A percentile compares a stretch with the other conserved stretches of the same genome.
phyloP scores from a whole-genome alignment of 2,113 vertebrate species.

The Entelurus aequoreus region DNA sequence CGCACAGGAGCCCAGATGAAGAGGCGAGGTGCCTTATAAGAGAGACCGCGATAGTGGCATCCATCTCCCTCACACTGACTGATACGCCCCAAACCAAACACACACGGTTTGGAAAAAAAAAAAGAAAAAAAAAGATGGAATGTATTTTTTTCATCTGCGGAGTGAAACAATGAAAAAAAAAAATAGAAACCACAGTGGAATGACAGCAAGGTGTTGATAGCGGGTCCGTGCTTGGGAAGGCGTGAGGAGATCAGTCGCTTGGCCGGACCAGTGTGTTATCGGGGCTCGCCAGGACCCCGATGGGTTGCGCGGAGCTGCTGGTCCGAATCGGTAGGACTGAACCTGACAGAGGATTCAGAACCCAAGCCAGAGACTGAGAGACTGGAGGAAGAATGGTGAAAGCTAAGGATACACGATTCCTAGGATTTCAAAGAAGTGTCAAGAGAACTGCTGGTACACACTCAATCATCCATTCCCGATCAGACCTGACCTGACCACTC shows the following conservation, averaged over 20 bases:
- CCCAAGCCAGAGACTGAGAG: slow-evolving; percentile 40
- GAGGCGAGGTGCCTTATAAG: slow-evolving; percentile 54
- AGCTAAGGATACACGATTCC: slow-evolving; percentile 2
- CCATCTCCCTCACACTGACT: slow-evolving; percentile 65
- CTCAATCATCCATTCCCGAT: slow-evolving; percentile 25
- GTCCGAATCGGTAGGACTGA: slow-evolving; percentile 42
- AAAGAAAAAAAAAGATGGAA: slow-evolving; percentile 33
- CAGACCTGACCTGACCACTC: slow-evolving; percentile 18
- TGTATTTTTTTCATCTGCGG: slow-evolving; percentile 38
- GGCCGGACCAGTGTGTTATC: slow-evolving; percentile 64
- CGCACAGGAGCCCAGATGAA: slow-evolving; percentile 59
- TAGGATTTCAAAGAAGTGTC: slow-evolving; percentile 15
- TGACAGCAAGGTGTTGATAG: slow-evolving; percentile 48
- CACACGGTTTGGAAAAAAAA: slow-evolving; percentile 19
- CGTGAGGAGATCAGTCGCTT: slow-evolving; percentile 37
- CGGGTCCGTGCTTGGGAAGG: slow-evolving; percentile 47
- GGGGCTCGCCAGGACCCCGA: slow-evolving; percentile 57
- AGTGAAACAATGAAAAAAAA: slow-evolving; percentile 20
- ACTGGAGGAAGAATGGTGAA: slow-evolving; percentile 8
- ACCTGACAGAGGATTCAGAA: slow-evolving; percentile 40
- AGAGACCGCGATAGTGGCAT: slow-evolving; percentile 64
- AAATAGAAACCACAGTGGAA: slow-evolving; percentile 22
- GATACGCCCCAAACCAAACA: slow-evolving; percentile 14
- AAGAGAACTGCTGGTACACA: slow-evolving; percentile 13
- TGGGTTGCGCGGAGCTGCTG: slow-evolving; percentile 40